Conservation (phyloP, 2,888 invertebrate genomes). For the Chrysolina haemoptera region DNA sequence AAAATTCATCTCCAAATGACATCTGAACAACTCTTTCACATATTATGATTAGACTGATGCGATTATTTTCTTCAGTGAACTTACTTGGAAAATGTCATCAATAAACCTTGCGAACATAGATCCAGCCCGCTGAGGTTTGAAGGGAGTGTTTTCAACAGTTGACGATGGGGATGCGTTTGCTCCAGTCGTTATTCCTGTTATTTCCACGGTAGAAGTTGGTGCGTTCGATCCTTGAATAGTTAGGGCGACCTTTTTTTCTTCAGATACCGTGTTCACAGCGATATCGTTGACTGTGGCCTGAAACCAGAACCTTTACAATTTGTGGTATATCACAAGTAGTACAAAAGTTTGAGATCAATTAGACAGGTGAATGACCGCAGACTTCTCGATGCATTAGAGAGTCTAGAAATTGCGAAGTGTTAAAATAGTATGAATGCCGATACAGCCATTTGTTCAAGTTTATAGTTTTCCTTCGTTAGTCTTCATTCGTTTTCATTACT, state of each 20-base stretch:
- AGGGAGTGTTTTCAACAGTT: slow-evolving; percentile 53
- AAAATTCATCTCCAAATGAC: no score
- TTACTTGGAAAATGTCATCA: slow-evolving; percentile 67
- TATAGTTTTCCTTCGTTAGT: no score
- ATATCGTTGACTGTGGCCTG: slow-evolving; percentile 63
- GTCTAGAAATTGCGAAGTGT: no score
- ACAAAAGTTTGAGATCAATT: no score
- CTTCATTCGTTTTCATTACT: no score
- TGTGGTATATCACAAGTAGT: no score
- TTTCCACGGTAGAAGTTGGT: slow-evolving; percentile 57
- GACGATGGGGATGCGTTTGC: slow-evolving; percentile 51
- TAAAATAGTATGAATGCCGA: no score
- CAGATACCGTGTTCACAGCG: slow-evolving; percentile 59
- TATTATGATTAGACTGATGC: no score
- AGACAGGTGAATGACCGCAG: no score
- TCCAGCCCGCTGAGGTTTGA: slow-evolving; percentile 62
- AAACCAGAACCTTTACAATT: slow-evolving; percentile 30
- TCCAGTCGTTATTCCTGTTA: slow-evolving; percentile 61
- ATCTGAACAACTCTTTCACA: no score
- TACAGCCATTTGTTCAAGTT: no score
- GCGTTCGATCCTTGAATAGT: slow-evolving; percentile 29
- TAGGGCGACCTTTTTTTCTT: slow-evolving; percentile 53
- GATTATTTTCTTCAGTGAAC: background rate
- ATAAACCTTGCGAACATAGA: slow-evolving; percentile 65
- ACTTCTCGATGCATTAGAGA: no score